Conservation (phyloP, 1,140 invertebrate species). For the Bombus breviceps region DNA sequence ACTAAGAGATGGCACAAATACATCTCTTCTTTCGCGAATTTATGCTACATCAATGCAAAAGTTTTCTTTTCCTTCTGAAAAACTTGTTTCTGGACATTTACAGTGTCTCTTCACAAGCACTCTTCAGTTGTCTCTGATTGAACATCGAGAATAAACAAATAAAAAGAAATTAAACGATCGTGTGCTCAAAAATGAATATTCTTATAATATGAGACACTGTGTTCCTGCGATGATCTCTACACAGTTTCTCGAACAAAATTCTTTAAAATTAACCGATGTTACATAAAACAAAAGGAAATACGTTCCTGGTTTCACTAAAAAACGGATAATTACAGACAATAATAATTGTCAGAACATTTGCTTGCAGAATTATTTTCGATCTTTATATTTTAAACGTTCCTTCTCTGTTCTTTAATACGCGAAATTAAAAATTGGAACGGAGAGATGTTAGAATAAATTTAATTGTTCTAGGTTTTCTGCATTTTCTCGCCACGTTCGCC, state of each 20-base stretch:
- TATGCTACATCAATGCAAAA: too few relatives aligned
- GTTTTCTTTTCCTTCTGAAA: too few relatives aligned
- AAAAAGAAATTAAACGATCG: background rate
- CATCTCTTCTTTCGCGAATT: too few relatives aligned
- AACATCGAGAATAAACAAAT: background rate
- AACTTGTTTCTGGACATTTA: too few relatives aligned
- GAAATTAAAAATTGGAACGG: background rate
- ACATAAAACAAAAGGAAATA: background rate
- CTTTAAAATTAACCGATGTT: background rate
- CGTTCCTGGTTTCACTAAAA: background rate
- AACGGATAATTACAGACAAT: too few relatives aligned
- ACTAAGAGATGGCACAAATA: too few relatives aligned
- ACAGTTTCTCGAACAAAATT: background rate
- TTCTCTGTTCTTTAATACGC: fast-evolving
- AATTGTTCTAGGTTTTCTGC: background rate
- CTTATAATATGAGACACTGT: too few relatives aligned
- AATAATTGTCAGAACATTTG: background rate
- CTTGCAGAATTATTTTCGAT: too few relatives aligned
- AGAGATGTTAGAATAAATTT: background rate
- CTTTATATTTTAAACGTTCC: background rate
- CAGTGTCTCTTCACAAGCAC: fast-evolving
- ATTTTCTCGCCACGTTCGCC: background rate
- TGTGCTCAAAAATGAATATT: background rate
- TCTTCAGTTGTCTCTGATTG: too few relatives aligned
- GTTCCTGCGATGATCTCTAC: background rate